Conservation (phyloP, 2,113 vertebrate species). For the Corythaeola cristata region DNA sequence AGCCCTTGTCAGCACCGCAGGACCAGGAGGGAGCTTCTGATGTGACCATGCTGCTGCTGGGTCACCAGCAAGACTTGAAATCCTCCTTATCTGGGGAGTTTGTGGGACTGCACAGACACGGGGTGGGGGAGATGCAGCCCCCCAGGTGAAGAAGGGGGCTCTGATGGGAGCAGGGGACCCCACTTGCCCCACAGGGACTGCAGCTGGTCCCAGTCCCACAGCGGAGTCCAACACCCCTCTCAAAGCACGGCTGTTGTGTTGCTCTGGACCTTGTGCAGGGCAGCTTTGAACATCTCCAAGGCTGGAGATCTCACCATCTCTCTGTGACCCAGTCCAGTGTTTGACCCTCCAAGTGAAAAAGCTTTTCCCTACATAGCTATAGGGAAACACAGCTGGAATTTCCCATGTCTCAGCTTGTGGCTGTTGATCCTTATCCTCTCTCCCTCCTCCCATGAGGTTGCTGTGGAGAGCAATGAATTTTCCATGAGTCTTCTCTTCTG, state of each 20-base stretch:
- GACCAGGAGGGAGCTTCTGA: background rate
- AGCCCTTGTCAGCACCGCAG: background rate
- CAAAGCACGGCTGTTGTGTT: background rate
- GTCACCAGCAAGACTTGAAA: background rate
- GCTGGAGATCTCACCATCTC: background rate
- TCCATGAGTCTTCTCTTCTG: background rate
- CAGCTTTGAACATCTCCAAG: background rate
- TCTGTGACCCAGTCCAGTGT: background rate
- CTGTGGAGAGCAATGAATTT: background rate
- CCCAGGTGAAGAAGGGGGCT: background rate
- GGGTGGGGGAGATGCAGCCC: background rate
- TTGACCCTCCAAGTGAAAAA: background rate
- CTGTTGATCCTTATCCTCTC: background rate
- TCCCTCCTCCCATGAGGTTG: background rate
- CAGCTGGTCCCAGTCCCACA: background rate
- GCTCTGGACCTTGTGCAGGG: accelerated
- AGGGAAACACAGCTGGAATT: background rate
- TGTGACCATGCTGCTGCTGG: background rate
- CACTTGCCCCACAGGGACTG: no score
- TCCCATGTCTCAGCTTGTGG: background rate
- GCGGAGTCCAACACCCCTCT: accelerated
- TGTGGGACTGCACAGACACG: accelerated
- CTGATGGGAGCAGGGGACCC: background rate
- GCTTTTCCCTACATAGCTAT: background rate
- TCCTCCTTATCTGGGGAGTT: background rate